phyloP scores from a whole-genome alignment of 2,113 vertebrate genomes.

The Sitta europaea region DNA sequence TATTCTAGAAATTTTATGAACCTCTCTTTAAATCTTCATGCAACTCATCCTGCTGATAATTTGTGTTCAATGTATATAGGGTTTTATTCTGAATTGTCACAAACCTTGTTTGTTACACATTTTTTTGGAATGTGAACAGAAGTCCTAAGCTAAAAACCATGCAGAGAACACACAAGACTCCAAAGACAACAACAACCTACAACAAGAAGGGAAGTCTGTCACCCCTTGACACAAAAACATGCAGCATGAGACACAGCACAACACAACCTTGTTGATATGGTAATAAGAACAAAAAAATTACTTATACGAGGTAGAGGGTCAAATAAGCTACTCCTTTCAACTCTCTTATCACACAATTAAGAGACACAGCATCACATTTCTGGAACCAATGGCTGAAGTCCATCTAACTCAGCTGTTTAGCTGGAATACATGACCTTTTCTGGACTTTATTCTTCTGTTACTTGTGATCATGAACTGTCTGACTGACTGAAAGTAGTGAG shows the following conservation, averaged over 20 bases:
- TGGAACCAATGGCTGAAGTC: background rate
- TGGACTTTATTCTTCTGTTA: background rate
- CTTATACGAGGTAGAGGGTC: background rate
- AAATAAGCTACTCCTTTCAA: background rate
- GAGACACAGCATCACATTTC: background rate
- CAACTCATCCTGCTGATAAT: background rate
- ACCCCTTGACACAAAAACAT: background rate
- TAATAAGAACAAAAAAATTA: background rate
- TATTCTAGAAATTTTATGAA: background rate
- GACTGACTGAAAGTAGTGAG: background rate
- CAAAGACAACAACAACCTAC: accelerated
- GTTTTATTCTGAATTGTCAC: background rate
- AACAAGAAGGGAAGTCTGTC: background rate
- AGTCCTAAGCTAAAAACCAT: background rate
- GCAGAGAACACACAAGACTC: background rate
- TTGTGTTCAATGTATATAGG: background rate
- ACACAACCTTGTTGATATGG: background rate
- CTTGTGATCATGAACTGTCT: background rate
- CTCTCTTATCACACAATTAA: background rate
- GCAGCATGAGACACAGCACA: background rate
- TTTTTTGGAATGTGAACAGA: background rate
- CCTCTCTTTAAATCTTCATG: background rate
- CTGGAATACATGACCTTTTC: background rate
- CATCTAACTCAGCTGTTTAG: background rate
- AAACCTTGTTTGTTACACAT: background rate